These are phyloP conservation scores for Crotalus tigris DNA, from an alignment of 2,113 vertebrate genomes.

Conservation along the genomic window DNA sequence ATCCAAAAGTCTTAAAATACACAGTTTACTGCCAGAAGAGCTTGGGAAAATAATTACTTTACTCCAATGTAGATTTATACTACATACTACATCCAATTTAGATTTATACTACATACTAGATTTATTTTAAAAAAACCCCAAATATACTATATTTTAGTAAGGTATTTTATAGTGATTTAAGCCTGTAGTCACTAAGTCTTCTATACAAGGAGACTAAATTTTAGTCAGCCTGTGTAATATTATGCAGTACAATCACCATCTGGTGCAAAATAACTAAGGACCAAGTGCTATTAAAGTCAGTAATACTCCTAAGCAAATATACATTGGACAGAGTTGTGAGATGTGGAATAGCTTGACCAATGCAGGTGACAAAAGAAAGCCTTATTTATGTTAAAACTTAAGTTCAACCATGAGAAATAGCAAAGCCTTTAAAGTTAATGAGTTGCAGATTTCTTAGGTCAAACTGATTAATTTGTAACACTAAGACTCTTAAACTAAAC, in stretches of 20 bases:
- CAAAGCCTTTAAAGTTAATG: constrained; percentile 77
- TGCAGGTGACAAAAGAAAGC: constrained; percentile 55
- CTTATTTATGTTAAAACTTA: constrained; percentile 62
- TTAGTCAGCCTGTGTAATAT: not conserved
- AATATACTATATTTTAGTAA: constrained; percentile 21
- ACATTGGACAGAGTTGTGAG: not conserved
- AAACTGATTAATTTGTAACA: constrained; percentile 82
- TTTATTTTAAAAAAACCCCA: not conserved
- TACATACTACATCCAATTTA: not conserved
- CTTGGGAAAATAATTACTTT: not conserved
- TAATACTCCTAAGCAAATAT: constrained; percentile 5
- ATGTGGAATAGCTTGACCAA: constrained; percentile 15
- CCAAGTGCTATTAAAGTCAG: not conserved
- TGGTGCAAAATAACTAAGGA: not conserved
- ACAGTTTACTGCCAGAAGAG: not conserved
- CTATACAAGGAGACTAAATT: not conserved
- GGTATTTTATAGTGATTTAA: constrained; percentile 26
- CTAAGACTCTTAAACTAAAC: constrained; percentile 68
- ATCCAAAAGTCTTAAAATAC: not conserved
- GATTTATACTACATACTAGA: not conserved
- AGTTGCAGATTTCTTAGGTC: constrained; percentile 76
- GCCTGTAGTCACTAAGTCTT: not conserved
- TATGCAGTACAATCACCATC: not conserved
- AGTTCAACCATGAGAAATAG: constrained; percentile 71
- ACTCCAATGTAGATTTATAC: not conserved